These are phyloP conservation scores for Drosophila yakuba DNA, from an alignment of 1,140 invertebrate genomes.

Conservation along the genomic window DNA sequence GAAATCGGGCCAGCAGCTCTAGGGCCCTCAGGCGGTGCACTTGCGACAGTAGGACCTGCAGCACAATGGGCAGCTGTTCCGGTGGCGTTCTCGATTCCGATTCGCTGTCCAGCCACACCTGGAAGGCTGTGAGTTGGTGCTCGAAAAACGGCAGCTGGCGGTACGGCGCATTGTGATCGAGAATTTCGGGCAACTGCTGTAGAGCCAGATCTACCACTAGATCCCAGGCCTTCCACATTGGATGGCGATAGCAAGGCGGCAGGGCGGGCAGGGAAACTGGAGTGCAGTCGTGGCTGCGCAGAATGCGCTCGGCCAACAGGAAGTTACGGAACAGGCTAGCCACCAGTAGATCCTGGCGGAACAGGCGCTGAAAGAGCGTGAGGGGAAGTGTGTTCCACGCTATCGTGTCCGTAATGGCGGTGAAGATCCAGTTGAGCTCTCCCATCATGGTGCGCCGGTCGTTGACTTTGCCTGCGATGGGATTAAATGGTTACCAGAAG, in stretches of 20 bases:
- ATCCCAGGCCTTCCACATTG: constrained; percentile 99
- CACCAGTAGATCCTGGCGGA: constrained; percentile 98
- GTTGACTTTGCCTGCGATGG: constrained; percentile 90
- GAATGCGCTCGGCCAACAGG: constrained; percentile 97
- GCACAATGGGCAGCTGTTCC: constrained; percentile 98
- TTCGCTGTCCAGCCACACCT: constrained; percentile 96
- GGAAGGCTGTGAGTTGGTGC: constrained; percentile 99
- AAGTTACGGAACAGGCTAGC: constrained; percentile 99
- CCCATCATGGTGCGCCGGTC: constrained; percentile 99
- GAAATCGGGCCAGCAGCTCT: constrained; percentile 96
- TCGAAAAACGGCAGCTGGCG: constrained; percentile 97
- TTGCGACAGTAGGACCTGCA: constrained; percentile 98
- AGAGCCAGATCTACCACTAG: constrained; percentile 97
- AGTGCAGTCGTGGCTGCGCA: constrained; percentile 98
- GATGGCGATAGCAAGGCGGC: constrained; percentile 95
- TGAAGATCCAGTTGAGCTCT: constrained; percentile 99
- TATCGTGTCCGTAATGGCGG: constrained; percentile 99
- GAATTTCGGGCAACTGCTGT: constrained; percentile 92
- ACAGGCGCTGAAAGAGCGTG: constrained; percentile 98
- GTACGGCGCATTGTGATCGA: constrained; percentile 88
- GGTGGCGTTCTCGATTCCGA: constrained; percentile 92
- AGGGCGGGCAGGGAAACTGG: constrained; percentile 96
- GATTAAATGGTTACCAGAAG: neutral
- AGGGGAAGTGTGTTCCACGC: constrained; percentile 98
- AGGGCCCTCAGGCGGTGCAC: constrained; percentile 97